Conservation (phyloP, 2,113 vertebrate species). For the Hydrochoerus hydrochaeris region DNA sequence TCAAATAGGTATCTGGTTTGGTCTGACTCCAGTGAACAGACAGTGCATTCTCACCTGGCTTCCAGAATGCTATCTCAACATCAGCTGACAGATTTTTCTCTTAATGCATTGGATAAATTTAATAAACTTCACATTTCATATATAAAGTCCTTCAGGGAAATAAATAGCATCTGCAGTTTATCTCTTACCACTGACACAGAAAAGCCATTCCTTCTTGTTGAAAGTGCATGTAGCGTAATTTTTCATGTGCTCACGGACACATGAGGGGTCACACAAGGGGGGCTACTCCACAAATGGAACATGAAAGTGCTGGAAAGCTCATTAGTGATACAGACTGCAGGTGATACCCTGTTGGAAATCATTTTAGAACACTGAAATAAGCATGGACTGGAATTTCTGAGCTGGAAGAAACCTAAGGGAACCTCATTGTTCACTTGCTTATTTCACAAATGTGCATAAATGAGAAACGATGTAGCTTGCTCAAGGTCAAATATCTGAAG, state of each 20-base stretch:
- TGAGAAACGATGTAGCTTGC: not conserved
- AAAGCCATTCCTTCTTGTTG: not conserved
- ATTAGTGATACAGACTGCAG: not conserved
- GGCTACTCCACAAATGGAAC: not conserved
- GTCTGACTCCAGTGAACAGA: not conserved
- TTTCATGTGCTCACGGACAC: not conserved
- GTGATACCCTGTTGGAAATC: not conserved
- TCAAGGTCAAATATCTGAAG: slow-evolving; percentile 5
- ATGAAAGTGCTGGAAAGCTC: not conserved
- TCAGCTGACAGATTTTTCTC: slow-evolving; percentile 52
- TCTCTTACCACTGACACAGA: not conserved
- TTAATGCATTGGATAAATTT: slow-evolving; percentile 48
- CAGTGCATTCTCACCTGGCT: not conserved
- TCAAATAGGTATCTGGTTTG: not conserved
- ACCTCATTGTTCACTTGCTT: not conserved
- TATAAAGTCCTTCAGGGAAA: slow-evolving; percentile 52
- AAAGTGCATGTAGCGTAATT: not conserved
- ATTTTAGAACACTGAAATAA: slow-evolving; percentile 6
- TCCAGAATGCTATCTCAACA: not conserved
- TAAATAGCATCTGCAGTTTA: not conserved
- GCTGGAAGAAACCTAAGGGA: not conserved
- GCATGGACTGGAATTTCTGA: slow-evolving; percentile 4
- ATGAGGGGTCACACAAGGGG: too few relatives aligned
- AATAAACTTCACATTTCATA: slow-evolving; percentile 14
- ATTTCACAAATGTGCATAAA: not conserved